A percentile compares a stretch with the other conserved stretches of the same genome.
Conservation (phyloP, 2,113 vertebrate genomes). For the Pelecanoides urinatrix region DNA sequence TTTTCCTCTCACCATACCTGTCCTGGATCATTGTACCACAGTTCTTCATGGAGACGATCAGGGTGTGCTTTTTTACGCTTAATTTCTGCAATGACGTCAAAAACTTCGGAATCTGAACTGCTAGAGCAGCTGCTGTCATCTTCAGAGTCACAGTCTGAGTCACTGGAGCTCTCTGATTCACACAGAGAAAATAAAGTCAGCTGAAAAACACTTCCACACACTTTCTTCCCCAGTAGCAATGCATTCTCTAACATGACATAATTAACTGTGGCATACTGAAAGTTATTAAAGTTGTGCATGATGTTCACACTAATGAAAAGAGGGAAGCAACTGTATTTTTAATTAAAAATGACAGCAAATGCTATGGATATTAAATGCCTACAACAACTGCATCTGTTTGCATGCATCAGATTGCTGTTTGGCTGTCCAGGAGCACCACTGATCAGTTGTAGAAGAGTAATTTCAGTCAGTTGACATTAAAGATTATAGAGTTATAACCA, state of each 20-base stretch:
- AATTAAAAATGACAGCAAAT: background rate
- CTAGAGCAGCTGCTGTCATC: conserved; percentile 90
- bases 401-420: background rate
- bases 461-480: background rate
- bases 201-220: background rate
- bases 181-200: background rate
- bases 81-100: conserved; percentile 98
- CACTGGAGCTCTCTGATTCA: conserved; percentile 84
- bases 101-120: conserved; percentile 93
- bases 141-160: conserved; percentile 92
- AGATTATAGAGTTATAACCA: background rate
- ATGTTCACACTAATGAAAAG: background rate
- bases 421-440: background rate
- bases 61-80: conserved; percentile 98
- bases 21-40: conserved; percentile 98
- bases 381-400: background rate
- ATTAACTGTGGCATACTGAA: background rate
- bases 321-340: background rate
- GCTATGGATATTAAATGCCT: background rate
- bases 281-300: background rate
- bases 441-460: background rate
- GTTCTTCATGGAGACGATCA: conserved; percentile 94
- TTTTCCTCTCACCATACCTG: conserved; percentile 77
- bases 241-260: background rate
- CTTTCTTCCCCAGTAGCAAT: background rate